Conservation (phyloP, 1,140 invertebrate genomes). For the Trichomalopsis sarcophagae region DNA sequence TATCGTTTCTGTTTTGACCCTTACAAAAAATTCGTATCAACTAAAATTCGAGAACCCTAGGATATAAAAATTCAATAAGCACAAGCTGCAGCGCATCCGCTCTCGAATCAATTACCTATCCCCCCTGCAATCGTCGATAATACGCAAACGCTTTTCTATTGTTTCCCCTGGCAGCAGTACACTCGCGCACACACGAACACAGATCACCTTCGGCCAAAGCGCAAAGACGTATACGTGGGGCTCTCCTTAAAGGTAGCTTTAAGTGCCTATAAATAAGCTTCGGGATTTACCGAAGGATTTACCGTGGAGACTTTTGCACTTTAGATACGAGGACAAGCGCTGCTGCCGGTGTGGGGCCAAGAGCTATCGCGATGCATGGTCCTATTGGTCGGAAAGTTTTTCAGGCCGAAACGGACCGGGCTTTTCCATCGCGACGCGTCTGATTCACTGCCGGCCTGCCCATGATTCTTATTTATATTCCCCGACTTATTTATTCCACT, state of each 20-base stretch:
- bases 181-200: neutral
- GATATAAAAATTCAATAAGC: neutral
- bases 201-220: slow-evolving; percentile 1
- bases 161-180: neutral
- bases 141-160: slow-evolving; percentile 11
- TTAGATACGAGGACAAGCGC: slow-evolving; percentile 56
- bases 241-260: slow-evolving; percentile 59
- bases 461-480: slow-evolving; percentile 26
- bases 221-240: slow-evolving; percentile 47
- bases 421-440: slow-evolving; percentile 8
- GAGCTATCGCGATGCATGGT: slow-evolving; percentile 40
- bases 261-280: slow-evolving; percentile 63
- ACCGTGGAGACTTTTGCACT: slow-evolving; percentile 61
- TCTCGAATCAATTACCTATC: neutral
- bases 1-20: too few relatives aligned
- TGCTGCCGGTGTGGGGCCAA: slow-evolving; percentile 18
- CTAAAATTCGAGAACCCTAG: neutral
- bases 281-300: slow-evolving; percentile 56
- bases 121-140: neutral
- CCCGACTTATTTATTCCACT: slow-evolving; percentile 28
- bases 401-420: slow-evolving; percentile 45
- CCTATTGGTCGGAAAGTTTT: slow-evolving; percentile 54
- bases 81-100: neutral
- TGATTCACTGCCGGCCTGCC: slow-evolving; percentile 8
- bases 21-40: neutral